These are phyloP conservation scores for Cephus spinipes DNA, from an alignment of 2,888 invertebrate genomes.

Conservation along the genomic window DNA sequence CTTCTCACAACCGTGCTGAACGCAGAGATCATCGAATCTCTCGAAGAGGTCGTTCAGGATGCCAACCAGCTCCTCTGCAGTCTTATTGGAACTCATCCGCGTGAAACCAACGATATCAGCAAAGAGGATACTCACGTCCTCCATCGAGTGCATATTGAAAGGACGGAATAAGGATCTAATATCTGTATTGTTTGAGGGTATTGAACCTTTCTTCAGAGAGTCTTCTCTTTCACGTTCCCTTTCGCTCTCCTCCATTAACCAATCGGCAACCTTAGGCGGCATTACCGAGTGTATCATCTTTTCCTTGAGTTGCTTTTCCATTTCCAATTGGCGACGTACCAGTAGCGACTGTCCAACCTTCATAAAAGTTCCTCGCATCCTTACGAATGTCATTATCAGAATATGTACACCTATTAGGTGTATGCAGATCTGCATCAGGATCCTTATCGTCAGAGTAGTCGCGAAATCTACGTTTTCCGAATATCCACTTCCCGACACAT, in stretches of 20 bases:
- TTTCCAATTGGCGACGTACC: constrained; percentile 88
- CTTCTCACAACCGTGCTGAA: constrained; percentile 92
- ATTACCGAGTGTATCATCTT: constrained; percentile 98
- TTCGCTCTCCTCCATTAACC: constrained; percentile 83
- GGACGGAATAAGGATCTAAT: constrained; percentile 90
- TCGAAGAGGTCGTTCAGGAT: constrained; percentile 97
- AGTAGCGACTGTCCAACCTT: constrained; percentile 94
- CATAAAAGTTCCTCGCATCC: constrained; percentile 96
- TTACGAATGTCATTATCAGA: constrained; percentile 90
- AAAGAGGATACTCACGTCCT: constrained; percentile 95
- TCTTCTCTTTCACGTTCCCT: constrained; percentile 73
- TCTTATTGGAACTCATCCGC: constrained; percentile 96
- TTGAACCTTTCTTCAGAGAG: constrained; percentile 63
- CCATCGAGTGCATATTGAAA: constrained; percentile 97
- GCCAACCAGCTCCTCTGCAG: constrained; percentile 94
- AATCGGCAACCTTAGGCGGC: constrained; percentile 93
- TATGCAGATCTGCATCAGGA: constrained; percentile 87
- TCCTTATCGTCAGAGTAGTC: constrained; percentile 72
- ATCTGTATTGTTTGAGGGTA: constrained; percentile 70
- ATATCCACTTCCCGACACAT: constrained; percentile 9
- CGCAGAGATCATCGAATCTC: constrained; percentile 92
- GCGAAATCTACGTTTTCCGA: constrained; percentile 47
- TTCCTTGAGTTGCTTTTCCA: constrained; percentile 94
- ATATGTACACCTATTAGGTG: constrained; percentile 95
- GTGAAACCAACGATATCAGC: constrained; percentile 99